Conservation (phyloP, 2,113 vertebrate genomes). For the Odontophorus gujanensis region DNA sequence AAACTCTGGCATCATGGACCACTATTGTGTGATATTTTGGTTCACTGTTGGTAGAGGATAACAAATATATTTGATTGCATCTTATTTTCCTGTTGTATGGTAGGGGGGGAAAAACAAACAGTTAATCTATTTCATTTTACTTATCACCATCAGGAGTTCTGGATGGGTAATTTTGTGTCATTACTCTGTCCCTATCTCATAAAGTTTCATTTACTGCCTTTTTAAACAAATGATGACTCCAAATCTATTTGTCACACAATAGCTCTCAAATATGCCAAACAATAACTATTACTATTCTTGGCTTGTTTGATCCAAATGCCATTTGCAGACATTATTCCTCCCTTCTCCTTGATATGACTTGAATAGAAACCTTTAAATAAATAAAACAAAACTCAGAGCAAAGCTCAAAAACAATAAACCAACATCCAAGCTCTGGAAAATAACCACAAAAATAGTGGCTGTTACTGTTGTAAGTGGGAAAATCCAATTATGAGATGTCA, state of each 20-base stretch:
- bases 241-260: constrained; percentile 76
- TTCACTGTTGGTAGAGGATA: constrained; percentile 49
- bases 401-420: constrained; percentile 46
- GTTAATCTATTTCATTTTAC: constrained; percentile 74
- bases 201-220: constrained; percentile 77
- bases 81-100: constrained; percentile 18
- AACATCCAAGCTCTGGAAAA: constrained; percentile 41
- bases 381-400: constrained; percentile 52
- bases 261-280: constrained; percentile 62
- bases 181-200: constrained; percentile 68
- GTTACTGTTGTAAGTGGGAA: constrained; percentile 49
- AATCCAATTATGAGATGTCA: constrained; percentile 72
- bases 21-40: background rate
- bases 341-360: constrained; percentile 29
- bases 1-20: background rate
- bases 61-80: constrained; percentile 45
- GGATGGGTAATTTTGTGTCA: constrained; percentile 68
- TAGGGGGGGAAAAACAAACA: background rate
- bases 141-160: constrained; percentile 68
- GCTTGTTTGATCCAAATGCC: constrained; percentile 62
- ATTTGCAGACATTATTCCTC: constrained; percentile 57
- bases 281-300: constrained; percentile 58
- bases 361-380: constrained; percentile 66
- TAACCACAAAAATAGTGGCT: constrained; percentile 43
- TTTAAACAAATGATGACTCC: constrained; percentile 76